A percentile compares a stretch with the other conserved stretches of the same genome.
Conservation (phyloP, 2,113 vertebrate genomes). For the Vulpes ferrilata region DNA sequence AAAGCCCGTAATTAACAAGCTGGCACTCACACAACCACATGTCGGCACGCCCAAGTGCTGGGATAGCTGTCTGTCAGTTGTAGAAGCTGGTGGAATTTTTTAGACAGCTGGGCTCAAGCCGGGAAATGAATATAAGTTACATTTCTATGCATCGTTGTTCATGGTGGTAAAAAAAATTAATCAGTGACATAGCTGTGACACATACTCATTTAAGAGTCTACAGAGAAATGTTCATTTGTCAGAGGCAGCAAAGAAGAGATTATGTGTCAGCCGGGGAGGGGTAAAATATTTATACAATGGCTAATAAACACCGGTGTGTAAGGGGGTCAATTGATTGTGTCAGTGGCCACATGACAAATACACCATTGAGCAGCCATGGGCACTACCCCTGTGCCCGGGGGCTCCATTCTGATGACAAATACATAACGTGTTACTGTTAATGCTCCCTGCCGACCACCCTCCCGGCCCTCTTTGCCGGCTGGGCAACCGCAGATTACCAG, state of each 20-base stretch:
- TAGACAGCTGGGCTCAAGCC: constrained; percentile 83
- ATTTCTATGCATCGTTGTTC: constrained; percentile 85
- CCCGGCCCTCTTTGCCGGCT: constrained; percentile 30
- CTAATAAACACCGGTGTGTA: constrained; percentile 84
- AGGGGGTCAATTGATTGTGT: constrained; percentile 85
- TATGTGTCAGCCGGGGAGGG: constrained; percentile 84
- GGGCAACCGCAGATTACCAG: constrained; percentile 47
- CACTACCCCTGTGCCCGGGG: constrained; percentile 79
- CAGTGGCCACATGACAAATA: constrained; percentile 83
- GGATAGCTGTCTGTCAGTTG: constrained; percentile 83
- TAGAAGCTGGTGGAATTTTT: constrained; percentile 82
- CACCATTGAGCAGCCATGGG: constrained; percentile 72
- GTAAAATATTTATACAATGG: constrained; percentile 85
- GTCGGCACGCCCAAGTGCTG: constrained; percentile 65
- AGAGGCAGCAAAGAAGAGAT: constrained; percentile 84
- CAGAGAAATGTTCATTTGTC: constrained; percentile 86
- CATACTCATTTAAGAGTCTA: constrained; percentile 86
- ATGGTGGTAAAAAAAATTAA: constrained; percentile 84
- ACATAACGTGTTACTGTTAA: constrained; percentile 71
- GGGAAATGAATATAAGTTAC: constrained; percentile 85
- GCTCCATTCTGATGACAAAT: constrained; percentile 82
- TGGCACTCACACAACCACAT: constrained; percentile 76
- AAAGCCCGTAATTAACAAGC: constrained; percentile 83
- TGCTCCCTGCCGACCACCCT: constrained; percentile 60
- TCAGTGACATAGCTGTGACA: constrained; percentile 86